Conservation (phyloP, 2,797 vertebrate species). For the Danio kyathit region DNA sequence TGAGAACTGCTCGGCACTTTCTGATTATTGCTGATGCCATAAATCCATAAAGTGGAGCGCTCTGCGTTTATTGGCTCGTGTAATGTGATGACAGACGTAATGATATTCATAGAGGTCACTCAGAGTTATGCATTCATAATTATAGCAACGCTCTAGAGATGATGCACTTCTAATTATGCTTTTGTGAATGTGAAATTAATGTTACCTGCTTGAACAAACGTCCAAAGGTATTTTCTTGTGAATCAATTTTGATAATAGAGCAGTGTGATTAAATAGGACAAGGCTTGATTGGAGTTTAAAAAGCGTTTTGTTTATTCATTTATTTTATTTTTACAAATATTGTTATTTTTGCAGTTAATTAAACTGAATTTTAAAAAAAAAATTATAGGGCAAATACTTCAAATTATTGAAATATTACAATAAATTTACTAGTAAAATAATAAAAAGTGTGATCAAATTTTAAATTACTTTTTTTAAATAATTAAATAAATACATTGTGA, state of each 20-base stretch:
- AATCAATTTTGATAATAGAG: not conserved
- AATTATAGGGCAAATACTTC: too few relatives aligned
- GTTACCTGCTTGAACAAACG: not conserved
- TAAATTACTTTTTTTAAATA: too few relatives aligned
- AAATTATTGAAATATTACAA: too few relatives aligned
- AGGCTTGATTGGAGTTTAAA: not conserved
- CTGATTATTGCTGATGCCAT: slow-evolving; percentile 47
- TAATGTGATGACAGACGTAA: slow-evolving; percentile 17
- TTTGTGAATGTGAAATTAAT: not conserved
- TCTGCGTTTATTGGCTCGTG: not conserved
- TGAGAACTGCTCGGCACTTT: slow-evolving; percentile 28
- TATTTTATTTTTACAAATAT: not conserved
- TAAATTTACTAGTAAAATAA: too few relatives aligned
- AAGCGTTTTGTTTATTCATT: not conserved
- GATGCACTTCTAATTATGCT: not conserved
- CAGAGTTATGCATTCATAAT: slow-evolving; percentile 28
- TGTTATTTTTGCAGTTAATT: too few relatives aligned
- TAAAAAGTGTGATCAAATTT: too few relatives aligned
- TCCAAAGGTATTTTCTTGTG: not conserved
- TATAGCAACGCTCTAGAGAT: not conserved
- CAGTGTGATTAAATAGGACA: not conserved
- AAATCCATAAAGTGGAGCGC: slow-evolving; percentile 35
- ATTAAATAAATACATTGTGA: too few relatives aligned
- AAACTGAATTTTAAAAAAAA: not conserved
- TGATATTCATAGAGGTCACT: slow-evolving; percentile 25